Percentiles rank a stretch among this genome's conserved stretches.
These are phyloP conservation scores for Melipona beecheii DNA, from an alignment of 2,888 invertebrate species.

Conservation along the genomic window DNA sequence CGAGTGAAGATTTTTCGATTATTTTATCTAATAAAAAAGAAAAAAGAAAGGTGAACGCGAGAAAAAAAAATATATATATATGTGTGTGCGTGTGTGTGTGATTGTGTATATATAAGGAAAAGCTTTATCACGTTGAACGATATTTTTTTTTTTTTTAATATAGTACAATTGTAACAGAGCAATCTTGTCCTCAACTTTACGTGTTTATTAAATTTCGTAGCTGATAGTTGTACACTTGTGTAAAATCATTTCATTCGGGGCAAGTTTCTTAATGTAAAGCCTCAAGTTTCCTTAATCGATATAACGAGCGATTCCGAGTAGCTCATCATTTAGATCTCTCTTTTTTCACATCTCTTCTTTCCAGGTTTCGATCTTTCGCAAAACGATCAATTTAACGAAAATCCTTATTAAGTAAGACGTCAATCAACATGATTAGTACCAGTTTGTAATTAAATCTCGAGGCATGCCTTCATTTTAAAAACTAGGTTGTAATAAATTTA, in stretches of 20 bases:
- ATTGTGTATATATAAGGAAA: neutral
- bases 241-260: conserved; percentile 22
- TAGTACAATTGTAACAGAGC: conserved; percentile 24
- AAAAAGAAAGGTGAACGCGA: neutral
- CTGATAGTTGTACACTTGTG: conserved; percentile 18
- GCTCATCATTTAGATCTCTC: neutral
- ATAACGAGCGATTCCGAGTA: conserved; percentile 10
- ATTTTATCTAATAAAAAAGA: conserved; percentile 15
- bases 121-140: conserved; percentile 5
- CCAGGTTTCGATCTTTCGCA: neutral
- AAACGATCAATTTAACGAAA: conserved; percentile 22
- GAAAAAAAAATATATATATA: neutral
- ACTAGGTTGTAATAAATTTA: conserved; percentile 24
- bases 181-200: conserved; percentile 9
- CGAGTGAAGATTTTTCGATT: conserved; percentile 28
- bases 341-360: neutral
- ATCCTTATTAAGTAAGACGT: conserved; percentile 22
- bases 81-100: no score
- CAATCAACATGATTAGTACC: conserved; percentile 17
- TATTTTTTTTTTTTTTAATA: conserved; percentile 21
- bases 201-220: conserved; percentile 30
- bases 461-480: conserved; percentile 25
- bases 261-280: conserved; percentile 7
- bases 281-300: conserved; percentile 21
- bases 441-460: conserved; percentile 34